Evolutionary conservation across 1,140 invertebrate genomes (phyloP), one percentile per base, ranked within the genome.

Genomic region (Gonatopus flavifemur): DNA sequence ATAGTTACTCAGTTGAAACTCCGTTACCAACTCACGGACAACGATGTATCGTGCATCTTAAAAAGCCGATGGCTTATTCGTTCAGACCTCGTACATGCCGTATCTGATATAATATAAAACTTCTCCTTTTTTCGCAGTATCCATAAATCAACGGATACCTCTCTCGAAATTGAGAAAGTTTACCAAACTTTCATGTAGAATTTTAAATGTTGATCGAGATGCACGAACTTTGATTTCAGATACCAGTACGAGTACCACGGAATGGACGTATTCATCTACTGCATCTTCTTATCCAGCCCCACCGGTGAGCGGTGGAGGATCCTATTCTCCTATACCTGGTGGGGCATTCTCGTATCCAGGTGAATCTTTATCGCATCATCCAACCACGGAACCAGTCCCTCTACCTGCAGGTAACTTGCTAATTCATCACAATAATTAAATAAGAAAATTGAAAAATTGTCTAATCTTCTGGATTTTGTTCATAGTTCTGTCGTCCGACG

Each of bases 291-390:
- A 79, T 57, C 74, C 76, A 15, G 67, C 67, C 24, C 68, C 70
- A 47, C 65, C 71, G 30, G 66, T 67, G 39, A 70, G 69, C 28
- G 67, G 62, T 51, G 64, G 71, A 35, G 73, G 72, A 39, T 73
- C 74, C 3, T 78, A 76, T 43, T 78, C 76, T 3, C 76, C 77
- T 18, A 60, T 77, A 46, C 75, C 75, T 38, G 76, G 66, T 15
- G 74, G 74, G 25, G 74, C 74, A 15, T 78, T 77, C 60, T 74
- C 76, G 31, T 78, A 78, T 55, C 74, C 74, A 6, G 69, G 72
- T 1, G 76, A 79, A 55, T 65, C 76, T 1, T 55, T 78, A 10
- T 62, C 74, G 12, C 77, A 78, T 58, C 76, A 78, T 53, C 70
- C 76, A 8, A 74, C 64, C 39, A 74, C 74, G 9, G 76, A 78